Evolutionary conservation across 2,113 vertebrate genomes (phyloP), one percentile per base, ranked within the genome.

Genomic region (Polypterus bichir): DNA sequence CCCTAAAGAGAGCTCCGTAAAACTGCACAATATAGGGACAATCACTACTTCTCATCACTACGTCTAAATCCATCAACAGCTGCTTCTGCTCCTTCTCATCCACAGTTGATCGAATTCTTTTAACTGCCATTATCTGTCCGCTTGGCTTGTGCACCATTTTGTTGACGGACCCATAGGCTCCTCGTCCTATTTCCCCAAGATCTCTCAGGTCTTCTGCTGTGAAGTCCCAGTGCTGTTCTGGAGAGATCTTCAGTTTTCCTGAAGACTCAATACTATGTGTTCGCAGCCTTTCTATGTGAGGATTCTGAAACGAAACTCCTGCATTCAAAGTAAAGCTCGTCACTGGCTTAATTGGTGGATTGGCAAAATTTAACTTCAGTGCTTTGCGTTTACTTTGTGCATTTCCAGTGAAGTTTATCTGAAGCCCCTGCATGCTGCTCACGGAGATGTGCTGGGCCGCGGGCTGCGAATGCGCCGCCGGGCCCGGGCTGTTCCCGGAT

Each of bases 111-210:
- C 95, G 86, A 76, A 99, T 99, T 83, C 96, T 90, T 93, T 98
- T 99, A 73, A 98, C 96, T 74, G 96, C 96, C 96, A 98, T 99
- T 81, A 99, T 97, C 79, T 96, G 93, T 73, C 89, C 93, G 65
- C 92, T 97, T 70, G 94, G 96, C 76, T 97, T 98, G 83, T 98
- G 93, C 84, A 94, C 91, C 96, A 99, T 98, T 81, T 98, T 99
- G 88, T 96, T 99, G 79, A 99, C 95, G 63, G 96, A 98, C 78
- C 96, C 96, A 65, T 98, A 99, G 59, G 96, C 96, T 70, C 96
- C 96, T 66, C 96, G 90, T 68, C 96, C 96, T 66, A 99, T 99
- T 82, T 99, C 96, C 66, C 96, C 95, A 67, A 99, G 91, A 84
- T 99, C 96, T 74, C 92, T 89, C 81, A 99, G 88, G 72, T 99